phyloP scores from a whole-genome alignment of 1,140 invertebrate genomes.

The Hetaerina americana region DNA sequence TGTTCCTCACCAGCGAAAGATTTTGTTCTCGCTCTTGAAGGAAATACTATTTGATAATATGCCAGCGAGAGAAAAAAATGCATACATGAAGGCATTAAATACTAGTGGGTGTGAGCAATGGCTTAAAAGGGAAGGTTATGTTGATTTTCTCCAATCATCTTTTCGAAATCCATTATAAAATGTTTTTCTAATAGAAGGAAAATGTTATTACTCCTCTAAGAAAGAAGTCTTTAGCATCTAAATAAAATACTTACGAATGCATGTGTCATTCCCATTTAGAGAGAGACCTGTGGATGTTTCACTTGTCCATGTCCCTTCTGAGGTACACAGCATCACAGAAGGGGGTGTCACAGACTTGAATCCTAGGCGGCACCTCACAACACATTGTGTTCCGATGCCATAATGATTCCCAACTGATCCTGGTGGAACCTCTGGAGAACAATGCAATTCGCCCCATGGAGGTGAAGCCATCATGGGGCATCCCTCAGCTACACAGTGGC shows the following conservation, averaged over 20 bases:
- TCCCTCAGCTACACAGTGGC: background rate
- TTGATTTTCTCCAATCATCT: too few relatives aligned
- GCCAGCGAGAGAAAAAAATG: too few relatives aligned
- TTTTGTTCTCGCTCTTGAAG: too few relatives aligned
- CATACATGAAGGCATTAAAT: too few relatives aligned
- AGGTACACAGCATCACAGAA: background rate
- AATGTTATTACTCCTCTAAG: too few relatives aligned
- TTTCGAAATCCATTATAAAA: too few relatives aligned
- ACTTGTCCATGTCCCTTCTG: background rate
- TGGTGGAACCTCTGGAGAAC: background rate
- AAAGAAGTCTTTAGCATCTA: too few relatives aligned
- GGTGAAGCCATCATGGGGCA: background rate
- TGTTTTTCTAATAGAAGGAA: too few relatives aligned
- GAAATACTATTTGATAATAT: too few relatives aligned
- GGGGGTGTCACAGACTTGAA: slow-evolving; percentile 4
- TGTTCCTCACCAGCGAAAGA: too few relatives aligned
- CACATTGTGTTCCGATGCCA: slow-evolving; percentile 13
- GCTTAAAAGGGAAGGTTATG: too few relatives aligned
- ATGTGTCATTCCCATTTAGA: background rate
- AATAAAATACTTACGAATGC: background rate
- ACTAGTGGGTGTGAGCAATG: too few relatives aligned
- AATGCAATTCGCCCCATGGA: background rate
- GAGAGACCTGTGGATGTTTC: background rate
- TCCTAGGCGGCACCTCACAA: slow-evolving; percentile 15
- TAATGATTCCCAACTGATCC: slow-evolving; percentile 4